Conservation (phyloP, 2,113 vertebrate species). For the Chaenogobius annularis region DNA sequence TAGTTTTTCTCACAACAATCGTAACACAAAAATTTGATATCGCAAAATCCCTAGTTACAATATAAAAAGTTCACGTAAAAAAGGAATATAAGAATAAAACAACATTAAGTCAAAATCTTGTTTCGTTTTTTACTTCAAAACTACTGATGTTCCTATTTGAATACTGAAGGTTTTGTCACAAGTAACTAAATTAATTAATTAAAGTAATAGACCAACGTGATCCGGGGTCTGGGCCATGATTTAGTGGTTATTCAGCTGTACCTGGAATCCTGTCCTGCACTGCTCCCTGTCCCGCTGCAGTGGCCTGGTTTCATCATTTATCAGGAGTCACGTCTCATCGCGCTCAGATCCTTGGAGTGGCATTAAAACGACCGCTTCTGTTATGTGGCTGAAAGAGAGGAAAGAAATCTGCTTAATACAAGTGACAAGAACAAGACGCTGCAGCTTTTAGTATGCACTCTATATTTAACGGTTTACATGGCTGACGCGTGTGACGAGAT, state of each 20-base stretch:
- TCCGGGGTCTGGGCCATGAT: slow-evolving; percentile 2
- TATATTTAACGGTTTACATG: slow-evolving; percentile 30
- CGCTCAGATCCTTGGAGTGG: slow-evolving; percentile 58
- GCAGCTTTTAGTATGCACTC: slow-evolving; percentile 39
- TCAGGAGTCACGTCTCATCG: slow-evolving; percentile 49
- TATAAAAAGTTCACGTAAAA: no score
- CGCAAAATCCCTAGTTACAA: no score
- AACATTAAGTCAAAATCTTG: no score
- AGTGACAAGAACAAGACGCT: slow-evolving; percentile 38
- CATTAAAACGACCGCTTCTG: slow-evolving; percentile 63
- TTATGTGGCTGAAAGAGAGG: slow-evolving; percentile 53
- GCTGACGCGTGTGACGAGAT: slow-evolving; percentile 7
- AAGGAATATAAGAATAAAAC: no score
- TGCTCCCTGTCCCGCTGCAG: not conserved
- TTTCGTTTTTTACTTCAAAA: no score
- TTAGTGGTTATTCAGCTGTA: slow-evolving; percentile 5
- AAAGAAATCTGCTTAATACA: slow-evolving; percentile 32
- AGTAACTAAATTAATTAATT: no score
- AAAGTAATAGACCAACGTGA: no score
- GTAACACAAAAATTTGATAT: no score
- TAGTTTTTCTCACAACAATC: no score
- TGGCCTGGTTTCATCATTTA: slow-evolving; percentile 49
- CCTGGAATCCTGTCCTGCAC: slow-evolving; percentile 17
- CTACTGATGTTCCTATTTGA: no score
- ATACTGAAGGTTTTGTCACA: no score